A percentile compares a stretch with the other conserved stretches of the same genome.
Conservation (phyloP, 2,797 vertebrate genomes). For the Aplochiton taeniatus region DNA sequence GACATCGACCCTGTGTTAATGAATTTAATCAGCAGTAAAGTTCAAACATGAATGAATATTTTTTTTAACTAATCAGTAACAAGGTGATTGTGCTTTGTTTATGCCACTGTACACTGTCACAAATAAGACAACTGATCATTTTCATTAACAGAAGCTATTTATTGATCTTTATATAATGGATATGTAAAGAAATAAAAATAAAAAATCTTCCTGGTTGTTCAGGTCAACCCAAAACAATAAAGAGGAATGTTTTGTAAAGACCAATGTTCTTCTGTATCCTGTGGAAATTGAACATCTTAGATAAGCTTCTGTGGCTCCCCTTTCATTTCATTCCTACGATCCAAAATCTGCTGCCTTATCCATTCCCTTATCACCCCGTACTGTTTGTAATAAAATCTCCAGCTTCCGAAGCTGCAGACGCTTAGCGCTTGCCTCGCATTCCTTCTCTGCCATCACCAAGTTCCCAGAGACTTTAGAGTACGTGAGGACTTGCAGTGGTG, state of each 20-base stretch:
- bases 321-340: constrained; percentile 10
- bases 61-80: constrained; percentile 44
- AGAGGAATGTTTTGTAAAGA: constrained; percentile 81
- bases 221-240: constrained; percentile 76
- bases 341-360: constrained; percentile 1
- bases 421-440: constrained; percentile 35
- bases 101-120: constrained; percentile 57
- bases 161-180: constrained; percentile 77
- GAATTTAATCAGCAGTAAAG: constrained; percentile 67
- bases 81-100: constrained; percentile 46
- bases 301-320: constrained; percentile 18
- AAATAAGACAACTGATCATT: constrained; percentile 52
- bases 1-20: constrained; percentile 71
- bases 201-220: constrained; percentile 63
- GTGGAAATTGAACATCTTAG: constrained; percentile 34
- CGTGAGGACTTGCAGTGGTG: too few species aligned
- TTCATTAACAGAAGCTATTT: constrained; percentile 77
- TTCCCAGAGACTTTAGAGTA: not conserved
- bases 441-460: constrained; percentile 8
- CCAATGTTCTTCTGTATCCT: constrained; percentile 73
- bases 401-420: constrained; percentile 26
- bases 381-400: constrained; percentile 48
- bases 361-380: not conserved
- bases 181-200: constrained; percentile 68
- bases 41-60: constrained; percentile 46